These are phyloP conservation scores for Nyctalus aviator DNA, from an alignment of 2,797 vertebrate genomes.

Conservation along the genomic window DNA sequence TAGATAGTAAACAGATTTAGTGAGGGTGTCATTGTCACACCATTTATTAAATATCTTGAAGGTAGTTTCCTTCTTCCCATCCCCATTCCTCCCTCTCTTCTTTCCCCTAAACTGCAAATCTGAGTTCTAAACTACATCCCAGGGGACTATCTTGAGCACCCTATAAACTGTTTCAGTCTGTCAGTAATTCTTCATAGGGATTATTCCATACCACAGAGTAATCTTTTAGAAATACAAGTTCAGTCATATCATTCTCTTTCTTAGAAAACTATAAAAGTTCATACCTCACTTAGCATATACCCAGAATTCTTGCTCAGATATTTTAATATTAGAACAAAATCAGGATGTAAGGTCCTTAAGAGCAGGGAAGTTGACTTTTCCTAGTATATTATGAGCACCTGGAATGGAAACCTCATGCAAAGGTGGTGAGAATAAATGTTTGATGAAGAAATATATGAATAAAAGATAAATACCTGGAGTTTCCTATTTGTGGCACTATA, in stretches of 20 bases:
- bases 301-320: neutral
- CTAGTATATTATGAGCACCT: neutral
- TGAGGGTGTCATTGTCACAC: neutral
- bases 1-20: neutral
- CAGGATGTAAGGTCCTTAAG: neutral
- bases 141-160: neutral
- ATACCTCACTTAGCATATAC: slow-evolving; percentile 14
- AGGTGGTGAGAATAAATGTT: neutral
- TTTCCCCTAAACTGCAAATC: neutral
- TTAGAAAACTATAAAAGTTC: slow-evolving; percentile 23
- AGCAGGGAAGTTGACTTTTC: neutral
- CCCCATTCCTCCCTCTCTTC: neutral
- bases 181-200: neutral
- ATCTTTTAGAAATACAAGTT: neutral
- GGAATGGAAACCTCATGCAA: neutral
- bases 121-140: neutral
- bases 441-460: neutral
- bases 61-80: neutral
- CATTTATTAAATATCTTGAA: neutral
- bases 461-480: neutral
- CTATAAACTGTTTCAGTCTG: neutral
- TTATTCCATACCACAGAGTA: neutral
- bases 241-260: neutral
- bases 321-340: neutral
- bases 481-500: slow-evolving; percentile 4